These are phyloP conservation scores for Ips typographus DNA, from an alignment of 1,140 invertebrate genomes.

Conservation along the genomic window DNA sequence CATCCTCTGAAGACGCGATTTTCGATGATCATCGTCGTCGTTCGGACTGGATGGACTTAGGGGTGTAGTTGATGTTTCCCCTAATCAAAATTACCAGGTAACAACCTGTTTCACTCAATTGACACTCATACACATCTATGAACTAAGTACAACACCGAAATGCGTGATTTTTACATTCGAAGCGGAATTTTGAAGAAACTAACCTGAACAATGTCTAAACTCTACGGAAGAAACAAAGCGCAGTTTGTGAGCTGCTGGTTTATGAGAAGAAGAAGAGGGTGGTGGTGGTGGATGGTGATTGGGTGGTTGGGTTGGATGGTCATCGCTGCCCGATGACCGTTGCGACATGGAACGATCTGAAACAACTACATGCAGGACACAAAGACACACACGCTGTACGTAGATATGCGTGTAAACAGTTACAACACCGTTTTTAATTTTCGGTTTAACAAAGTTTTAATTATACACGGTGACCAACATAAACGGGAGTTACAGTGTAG, in stretches of 20 bases:
- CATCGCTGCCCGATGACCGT: constrained; percentile 59
- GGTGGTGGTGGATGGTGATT: constrained; percentile 57
- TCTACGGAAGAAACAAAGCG: constrained; percentile 77
- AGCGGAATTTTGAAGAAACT: constrained; percentile 36
- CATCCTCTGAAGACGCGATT: constrained; percentile 83
- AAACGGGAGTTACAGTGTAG: no score
- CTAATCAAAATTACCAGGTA: constrained; percentile 45
- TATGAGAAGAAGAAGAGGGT: constrained; percentile 58
- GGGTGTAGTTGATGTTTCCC: constrained; percentile 72
- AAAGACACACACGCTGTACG: constrained; percentile 9
- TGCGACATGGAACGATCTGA: constrained; percentile 60
- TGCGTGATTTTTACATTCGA: background rate
- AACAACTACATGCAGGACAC: constrained; percentile 52
- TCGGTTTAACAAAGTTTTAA: no score
- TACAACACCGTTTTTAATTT: no score
- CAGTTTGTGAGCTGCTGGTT: constrained; percentile 63
- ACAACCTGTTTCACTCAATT: no score
- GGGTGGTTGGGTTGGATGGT: constrained; percentile 47
- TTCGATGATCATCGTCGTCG: constrained; percentile 63
- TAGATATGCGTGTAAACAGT: constrained; percentile 4
- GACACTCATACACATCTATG: no score
- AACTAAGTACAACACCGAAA: constrained; percentile 3
- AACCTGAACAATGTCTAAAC: constrained; percentile 71
- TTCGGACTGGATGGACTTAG: constrained; percentile 73
- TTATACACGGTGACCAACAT: no score